phyloP scores from a whole-genome alignment of 2,797 vertebrate species.

The Limnodromus scolopaceus region DNA sequence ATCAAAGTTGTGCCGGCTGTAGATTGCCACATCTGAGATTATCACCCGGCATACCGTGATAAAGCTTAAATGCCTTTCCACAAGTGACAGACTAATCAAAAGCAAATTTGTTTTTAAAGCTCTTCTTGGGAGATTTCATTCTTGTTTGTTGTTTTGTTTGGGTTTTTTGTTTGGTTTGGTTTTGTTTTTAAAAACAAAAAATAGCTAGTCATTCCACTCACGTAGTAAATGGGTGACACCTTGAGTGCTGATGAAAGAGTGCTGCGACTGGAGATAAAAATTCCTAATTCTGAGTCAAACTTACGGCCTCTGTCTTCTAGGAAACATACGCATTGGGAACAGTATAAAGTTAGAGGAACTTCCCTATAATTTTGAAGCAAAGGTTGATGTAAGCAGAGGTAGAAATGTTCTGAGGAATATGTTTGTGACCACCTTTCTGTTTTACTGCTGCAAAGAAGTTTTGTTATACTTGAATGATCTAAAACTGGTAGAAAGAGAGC shows the following conservation, averaged over 20 bases:
- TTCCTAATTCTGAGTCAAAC: not conserved
- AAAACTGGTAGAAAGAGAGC: not conserved
- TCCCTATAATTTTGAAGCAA: not conserved
- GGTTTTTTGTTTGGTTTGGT: not conserved
- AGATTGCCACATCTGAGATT: not conserved
- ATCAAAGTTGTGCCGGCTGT: not conserved
- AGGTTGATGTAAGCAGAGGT: not conserved
- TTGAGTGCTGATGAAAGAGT: not conserved
- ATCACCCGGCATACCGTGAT: not conserved
- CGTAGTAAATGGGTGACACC: not conserved
- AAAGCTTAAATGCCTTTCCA: not conserved
- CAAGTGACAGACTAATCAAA: constrained; percentile 3
- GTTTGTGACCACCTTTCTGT: not conserved
- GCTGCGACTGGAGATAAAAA: not conserved
- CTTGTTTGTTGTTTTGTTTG: not conserved
- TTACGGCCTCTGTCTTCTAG: not conserved
- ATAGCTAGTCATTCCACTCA: not conserved
- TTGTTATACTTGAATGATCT: not conserved
- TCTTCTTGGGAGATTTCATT: not conserved
- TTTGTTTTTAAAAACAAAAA: not conserved
- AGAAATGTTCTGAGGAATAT: not conserved
- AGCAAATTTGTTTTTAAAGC: not conserved
- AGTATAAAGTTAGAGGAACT: not conserved
- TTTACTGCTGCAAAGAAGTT: not conserved
- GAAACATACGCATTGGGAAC: not conserved